Conservation (phyloP, 2,113 vertebrate species). For the Nesogale talazaci region DNA sequence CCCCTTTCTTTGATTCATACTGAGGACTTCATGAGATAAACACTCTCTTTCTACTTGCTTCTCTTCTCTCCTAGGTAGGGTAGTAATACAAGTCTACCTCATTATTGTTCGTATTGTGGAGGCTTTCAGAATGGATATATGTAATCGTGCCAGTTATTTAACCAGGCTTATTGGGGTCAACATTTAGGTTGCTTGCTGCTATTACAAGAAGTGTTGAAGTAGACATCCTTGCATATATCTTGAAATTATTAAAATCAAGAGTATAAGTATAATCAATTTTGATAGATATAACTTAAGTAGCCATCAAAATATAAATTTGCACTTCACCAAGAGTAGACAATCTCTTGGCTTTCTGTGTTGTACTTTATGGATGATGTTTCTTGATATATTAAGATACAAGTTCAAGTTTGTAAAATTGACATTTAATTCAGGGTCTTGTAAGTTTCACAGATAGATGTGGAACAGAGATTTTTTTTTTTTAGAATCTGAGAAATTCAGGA, state of each 20-base stretch:
- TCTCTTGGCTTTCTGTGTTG: not conserved
- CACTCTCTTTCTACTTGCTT: not conserved
- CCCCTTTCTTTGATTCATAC: not conserved
- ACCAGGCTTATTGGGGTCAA: not conserved
- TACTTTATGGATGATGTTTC: constrained; percentile 26
- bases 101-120: not conserved
- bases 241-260: constrained; percentile 10
- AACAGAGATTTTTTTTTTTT: not conserved
- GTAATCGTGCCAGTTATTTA: not conserved
- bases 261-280: constrained; percentile 2
- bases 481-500: constrained; percentile 10
- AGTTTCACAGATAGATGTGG: constrained; percentile 25
- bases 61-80: not conserved
- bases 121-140: constrained; percentile 22
- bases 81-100: not conserved
- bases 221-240: not conserved
- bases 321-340: not conserved
- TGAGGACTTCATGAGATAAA: not conserved
- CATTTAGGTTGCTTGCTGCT: not conserved
- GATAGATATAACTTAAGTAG: not conserved
- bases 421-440: not conserved
- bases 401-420: constrained; percentile 44
- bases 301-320: constrained; percentile 22
- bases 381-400: constrained; percentile 31
- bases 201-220: not conserved